These are phyloP conservation scores for Crotalus helleri DNA, from an alignment of 2,113 vertebrate genomes.

Conservation along the genomic window DNA sequence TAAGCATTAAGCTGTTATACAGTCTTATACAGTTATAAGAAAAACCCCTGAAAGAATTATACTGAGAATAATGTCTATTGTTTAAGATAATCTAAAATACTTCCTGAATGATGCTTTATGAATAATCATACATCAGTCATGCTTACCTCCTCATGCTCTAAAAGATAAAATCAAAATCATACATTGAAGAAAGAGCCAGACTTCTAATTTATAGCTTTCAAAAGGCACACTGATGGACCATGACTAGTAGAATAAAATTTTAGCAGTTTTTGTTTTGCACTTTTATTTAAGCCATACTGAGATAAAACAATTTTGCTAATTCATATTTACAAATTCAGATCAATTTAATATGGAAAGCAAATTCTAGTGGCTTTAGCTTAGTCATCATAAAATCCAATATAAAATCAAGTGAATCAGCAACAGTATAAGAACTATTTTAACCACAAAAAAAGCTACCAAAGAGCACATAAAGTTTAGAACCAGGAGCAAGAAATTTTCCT, in stretches of 20 bases:
- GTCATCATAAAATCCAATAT: background rate
- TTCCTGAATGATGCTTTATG: background rate
- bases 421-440: background rate
- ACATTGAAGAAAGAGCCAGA: background rate
- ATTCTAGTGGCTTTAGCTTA: background rate
- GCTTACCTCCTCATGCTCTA: background rate
- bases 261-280: background rate
- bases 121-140: background rate
- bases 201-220: background rate
- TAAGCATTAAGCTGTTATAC: background rate
- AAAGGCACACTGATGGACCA: background rate
- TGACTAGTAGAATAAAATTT: background rate
- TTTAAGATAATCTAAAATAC: background rate
- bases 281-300: background rate
- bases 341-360: background rate
- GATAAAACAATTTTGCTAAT: background rate
- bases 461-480: background rate
- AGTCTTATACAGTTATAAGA: background rate
- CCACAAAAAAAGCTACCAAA: background rate
- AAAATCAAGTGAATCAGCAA: background rate
- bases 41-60: background rate
- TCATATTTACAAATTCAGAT: background rate
- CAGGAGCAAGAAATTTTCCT: background rate
- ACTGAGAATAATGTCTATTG: background rate
- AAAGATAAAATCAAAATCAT: background rate